These are phyloP conservation scores for Smithornis capensis DNA, from an alignment of 2,113 vertebrate species.

Conservation along the genomic window DNA sequence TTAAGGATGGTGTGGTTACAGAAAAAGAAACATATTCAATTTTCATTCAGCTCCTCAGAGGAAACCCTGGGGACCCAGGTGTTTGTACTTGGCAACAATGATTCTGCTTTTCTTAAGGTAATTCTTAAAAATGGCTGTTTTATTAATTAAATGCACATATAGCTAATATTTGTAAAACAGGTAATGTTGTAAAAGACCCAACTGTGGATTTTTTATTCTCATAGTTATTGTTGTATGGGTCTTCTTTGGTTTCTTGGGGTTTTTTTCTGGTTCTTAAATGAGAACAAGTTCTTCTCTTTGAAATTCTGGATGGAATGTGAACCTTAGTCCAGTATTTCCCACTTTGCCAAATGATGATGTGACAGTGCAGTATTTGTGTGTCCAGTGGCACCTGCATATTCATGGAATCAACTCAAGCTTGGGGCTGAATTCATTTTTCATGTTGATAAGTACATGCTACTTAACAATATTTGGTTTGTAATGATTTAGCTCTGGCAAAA, in stretches of 20 bases:
- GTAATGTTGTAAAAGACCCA: background rate
- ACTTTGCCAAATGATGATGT: background rate
- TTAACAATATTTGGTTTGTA: background rate
- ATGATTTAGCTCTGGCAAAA: background rate
- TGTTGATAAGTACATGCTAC: background rate
- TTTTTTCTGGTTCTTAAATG: background rate
- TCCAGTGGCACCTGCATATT: background rate
- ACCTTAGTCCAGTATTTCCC: background rate
- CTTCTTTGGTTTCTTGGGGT: background rate
- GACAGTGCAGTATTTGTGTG: background rate
- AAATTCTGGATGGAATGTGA: background rate
- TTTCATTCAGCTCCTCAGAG: background rate
- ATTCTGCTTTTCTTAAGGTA: background rate
- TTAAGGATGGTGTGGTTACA: background rate
- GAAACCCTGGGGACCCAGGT: background rate
- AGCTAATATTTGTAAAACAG: background rate
- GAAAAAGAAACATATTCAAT: background rate
- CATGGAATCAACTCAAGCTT: background rate
- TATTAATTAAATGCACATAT: background rate
- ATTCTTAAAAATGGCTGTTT: background rate
- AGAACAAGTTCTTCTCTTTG: background rate
- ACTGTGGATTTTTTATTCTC: fast-evolving
- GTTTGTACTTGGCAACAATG: background rate
- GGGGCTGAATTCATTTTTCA: background rate
- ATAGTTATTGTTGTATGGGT: background rate